phyloP scores from a whole-genome alignment of 2,113 vertebrate genomes.

The Okapia johnstoni region DNA sequence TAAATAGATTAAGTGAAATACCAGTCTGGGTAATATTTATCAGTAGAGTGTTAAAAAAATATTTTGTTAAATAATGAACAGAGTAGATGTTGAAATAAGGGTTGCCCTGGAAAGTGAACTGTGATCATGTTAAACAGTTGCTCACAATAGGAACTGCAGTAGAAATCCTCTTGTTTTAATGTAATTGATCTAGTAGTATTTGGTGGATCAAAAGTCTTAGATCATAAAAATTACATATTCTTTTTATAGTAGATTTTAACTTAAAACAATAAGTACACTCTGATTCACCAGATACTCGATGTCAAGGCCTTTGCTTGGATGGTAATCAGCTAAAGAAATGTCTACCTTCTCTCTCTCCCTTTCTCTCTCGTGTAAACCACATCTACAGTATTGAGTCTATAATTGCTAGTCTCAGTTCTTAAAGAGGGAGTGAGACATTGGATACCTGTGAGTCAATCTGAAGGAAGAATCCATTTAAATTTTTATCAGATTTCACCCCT shows the following conservation, averaged over 20 bases:
- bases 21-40: not conserved
- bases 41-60: not conserved
- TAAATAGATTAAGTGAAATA: not conserved
- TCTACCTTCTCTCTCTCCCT: not conserved
- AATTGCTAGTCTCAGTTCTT: not conserved
- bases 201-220: not conserved
- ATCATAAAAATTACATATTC: not conserved
- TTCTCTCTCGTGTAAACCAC: not conserved
- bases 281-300: not conserved
- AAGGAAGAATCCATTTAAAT: not conserved
- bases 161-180: not conserved
- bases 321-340: not conserved
- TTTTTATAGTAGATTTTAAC: slow-evolving; percentile 16
- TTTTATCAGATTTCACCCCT: not conserved
- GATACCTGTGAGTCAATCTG: not conserved
- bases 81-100: not conserved
- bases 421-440: not conserved
- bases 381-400: not conserved
- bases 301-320: not conserved
- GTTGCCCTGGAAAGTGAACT: not conserved
- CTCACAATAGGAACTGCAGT: not conserved
- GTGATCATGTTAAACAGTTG: not conserved
- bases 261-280: not conserved
- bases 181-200: not conserved
- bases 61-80: not conserved